phyloP scores from a whole-genome alignment of 2,888 invertebrate species.

The Slavum lentiscoides region DNA sequence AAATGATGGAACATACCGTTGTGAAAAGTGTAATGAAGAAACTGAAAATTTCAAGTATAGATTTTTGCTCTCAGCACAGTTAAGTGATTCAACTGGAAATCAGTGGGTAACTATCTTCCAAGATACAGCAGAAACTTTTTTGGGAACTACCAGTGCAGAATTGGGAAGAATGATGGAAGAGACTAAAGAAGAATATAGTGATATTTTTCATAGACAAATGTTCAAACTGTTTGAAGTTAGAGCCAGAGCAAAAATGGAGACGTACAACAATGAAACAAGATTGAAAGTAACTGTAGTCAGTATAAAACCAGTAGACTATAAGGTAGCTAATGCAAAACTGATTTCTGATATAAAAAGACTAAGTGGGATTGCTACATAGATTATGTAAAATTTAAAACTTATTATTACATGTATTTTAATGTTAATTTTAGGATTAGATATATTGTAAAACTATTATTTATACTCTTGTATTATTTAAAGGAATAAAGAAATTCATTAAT shows the following conservation, averaged over 20 bases:
- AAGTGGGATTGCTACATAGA: conserved; percentile 44
- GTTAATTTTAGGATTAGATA: not conserved
- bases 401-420: not conserved
- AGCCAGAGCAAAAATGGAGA: conserved; percentile 86
- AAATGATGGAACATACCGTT: conserved; percentile 84
- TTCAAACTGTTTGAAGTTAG: conserved; percentile 83
- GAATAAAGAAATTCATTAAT: conserved; percentile 2
- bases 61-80: conserved; percentile 76
- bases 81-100: conserved; percentile 85
- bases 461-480: not conserved
- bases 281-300: conserved; percentile 75
- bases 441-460: not conserved
- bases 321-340: conserved; percentile 74
- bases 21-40: conserved; percentile 91
- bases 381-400: conserved; percentile 15
- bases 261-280: conserved; percentile 76
- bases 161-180: conserved; percentile 66
- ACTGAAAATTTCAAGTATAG: conserved; percentile 85
- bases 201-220: conserved; percentile 72
- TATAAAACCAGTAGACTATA: conserved; percentile 74
- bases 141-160: conserved; percentile 73
- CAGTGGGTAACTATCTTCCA: conserved; percentile 92
- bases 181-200: conserved; percentile 69
- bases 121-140: conserved; percentile 76
- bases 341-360: conserved; percentile 68